phyloP scores from a whole-genome alignment of 2,888 invertebrate genomes.

The Apotomis capreana region DNA sequence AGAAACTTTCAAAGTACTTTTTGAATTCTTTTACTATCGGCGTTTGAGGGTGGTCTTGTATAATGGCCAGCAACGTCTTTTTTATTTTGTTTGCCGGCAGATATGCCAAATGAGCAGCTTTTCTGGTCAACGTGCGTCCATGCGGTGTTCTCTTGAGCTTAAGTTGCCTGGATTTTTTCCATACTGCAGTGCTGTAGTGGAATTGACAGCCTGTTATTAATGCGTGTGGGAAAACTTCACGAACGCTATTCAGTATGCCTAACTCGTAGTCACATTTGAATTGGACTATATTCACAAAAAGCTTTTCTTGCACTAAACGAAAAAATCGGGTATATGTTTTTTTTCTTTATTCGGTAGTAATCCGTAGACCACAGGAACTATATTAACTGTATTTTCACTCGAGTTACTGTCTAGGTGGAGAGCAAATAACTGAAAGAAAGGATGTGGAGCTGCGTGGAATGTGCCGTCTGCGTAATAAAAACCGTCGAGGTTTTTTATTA shows the following conservation, averaged over 20 bases:
- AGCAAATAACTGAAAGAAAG: conserved; percentile 8
- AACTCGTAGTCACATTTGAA: conserved; percentile 19
- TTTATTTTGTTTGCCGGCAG: conserved; percentile 15
- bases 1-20: too few relatives aligned
- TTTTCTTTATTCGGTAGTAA: conserved; percentile 13
- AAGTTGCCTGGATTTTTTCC: not conserved
- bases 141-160: conserved; percentile 3
- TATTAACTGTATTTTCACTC: not conserved
- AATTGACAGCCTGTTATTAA: conserved; percentile 1
- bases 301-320: conserved; percentile 4
- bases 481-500: conserved; percentile 13
- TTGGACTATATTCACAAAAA: conserved; percentile 1
- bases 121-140: conserved; percentile 10
- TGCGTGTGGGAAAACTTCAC: conserved; percentile 5
- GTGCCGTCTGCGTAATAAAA: conserved; percentile 18
- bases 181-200: conserved; percentile 10
- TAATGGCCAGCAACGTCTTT: too few relatives aligned
- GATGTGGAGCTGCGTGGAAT: conserved; percentile 12
- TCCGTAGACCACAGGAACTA: conserved; percentile 8
- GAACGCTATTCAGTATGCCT: not conserved
- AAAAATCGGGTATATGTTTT: conserved; percentile 12
- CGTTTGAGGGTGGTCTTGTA: too few relatives aligned
- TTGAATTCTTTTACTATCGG: too few relatives aligned
- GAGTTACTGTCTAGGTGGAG: conserved; percentile 7
- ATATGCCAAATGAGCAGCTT: conserved; percentile 1